phyloP scores from a whole-genome alignment of 2,888 invertebrate genomes.

The Tetropium fuscum region DNA sequence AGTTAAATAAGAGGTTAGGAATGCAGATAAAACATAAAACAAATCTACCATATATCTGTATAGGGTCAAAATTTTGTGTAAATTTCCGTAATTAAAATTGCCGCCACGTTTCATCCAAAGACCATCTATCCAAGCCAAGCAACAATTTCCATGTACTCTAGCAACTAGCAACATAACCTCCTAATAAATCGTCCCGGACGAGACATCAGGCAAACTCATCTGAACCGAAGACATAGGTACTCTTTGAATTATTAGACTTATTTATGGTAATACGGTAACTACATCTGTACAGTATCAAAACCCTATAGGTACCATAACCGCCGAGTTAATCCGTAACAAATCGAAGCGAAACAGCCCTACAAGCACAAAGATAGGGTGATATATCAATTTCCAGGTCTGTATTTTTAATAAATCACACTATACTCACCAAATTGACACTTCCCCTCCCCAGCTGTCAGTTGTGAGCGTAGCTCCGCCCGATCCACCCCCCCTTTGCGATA shows the following conservation, averaged over 20 bases:
- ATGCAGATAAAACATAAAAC: too few species aligned
- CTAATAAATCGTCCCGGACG: too few species aligned
- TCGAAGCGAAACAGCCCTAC: conserved; percentile 51
- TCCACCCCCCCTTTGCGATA: conserved; percentile 19
- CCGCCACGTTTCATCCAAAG: too few species aligned
- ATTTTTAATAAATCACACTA: conserved; percentile 52
- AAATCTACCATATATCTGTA: too few species aligned
- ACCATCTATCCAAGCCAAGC: too few species aligned
- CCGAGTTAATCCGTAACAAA: conserved; percentile 51
- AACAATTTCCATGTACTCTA: too few species aligned
- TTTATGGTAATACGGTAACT: conserved; percentile 46
- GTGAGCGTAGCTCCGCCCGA: conserved; percentile 10
- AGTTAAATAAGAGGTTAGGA: too few species aligned
- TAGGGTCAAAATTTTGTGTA: too few species aligned
- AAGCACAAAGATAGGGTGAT: conserved; percentile 48
- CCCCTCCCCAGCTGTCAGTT: conserved; percentile 31
- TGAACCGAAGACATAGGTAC: too few species aligned
- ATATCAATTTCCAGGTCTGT: conserved; percentile 52
- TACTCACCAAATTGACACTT: conserved; percentile 55
- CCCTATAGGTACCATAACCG: conserved; percentile 44
- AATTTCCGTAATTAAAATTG: too few species aligned
- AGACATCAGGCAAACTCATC: too few species aligned
- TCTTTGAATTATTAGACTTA: conserved; percentile 43
- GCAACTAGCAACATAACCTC: too few species aligned
- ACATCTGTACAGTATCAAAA: conserved; percentile 38